Evolutionary conservation across 1,140 invertebrate species (phyloP).

Genomic region (Protaetia brevitarsis): DNA sequence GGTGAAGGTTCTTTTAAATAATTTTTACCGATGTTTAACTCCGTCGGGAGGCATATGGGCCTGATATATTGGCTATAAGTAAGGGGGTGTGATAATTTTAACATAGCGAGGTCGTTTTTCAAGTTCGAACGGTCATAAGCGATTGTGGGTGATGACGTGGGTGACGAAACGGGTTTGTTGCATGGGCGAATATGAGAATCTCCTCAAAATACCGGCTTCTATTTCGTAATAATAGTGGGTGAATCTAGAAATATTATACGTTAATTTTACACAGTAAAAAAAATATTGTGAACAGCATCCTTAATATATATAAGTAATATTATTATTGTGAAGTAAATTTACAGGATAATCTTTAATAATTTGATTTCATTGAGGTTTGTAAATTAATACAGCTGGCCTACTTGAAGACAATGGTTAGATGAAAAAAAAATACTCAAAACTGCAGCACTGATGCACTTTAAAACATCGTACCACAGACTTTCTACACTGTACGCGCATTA

Average conservation of each 20-base stretch:
- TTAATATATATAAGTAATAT: no score
- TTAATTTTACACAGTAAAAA: no score
- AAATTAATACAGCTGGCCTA: no score
- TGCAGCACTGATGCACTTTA: no score
- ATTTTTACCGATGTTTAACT: conserved; percentile 52
- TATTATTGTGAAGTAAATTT: no score
- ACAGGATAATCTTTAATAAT: no score
- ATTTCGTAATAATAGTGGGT: conserved; percentile 69
- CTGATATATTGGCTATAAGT: conserved; percentile 76
- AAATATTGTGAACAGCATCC: no score
- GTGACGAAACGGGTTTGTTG: conserved; percentile 63
- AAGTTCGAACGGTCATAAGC: conserved; percentile 61
- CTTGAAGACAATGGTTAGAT: no score
- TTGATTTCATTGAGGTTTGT: no score
- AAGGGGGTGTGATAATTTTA: conserved; percentile 64
- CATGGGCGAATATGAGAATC: conserved; percentile 70
- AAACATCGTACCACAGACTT: no score
- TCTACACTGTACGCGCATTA: no score
- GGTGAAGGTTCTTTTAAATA: conserved; percentile 59
- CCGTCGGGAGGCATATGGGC: conserved; percentile 66
- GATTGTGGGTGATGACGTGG: conserved; percentile 65
- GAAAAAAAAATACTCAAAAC: no score
- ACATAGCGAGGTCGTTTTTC: conserved; percentile 75
- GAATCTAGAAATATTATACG: not conserved
- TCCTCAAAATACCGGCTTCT: conserved; percentile 68